Evolutionary conservation across 1,140 invertebrate genomes (phyloP), one percentile per base, ranked within the genome.

Genomic region (Drosophila trapezifrons): DNA sequence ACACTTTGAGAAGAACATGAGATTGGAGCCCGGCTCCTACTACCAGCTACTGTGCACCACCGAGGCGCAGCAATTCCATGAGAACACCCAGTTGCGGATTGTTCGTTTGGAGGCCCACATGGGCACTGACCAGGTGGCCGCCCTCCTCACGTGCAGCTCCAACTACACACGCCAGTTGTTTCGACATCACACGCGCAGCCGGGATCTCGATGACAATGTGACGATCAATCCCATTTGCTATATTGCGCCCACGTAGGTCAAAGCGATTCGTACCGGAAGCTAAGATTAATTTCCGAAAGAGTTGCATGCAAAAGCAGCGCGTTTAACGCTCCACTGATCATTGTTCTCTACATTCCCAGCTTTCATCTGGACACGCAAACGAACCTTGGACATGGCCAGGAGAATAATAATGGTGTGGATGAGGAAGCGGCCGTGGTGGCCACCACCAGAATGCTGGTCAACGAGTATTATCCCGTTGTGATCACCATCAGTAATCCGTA

Each of bases 211-310:
- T 56, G 91, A 92, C 56, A 92, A 91, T 74, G 67, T 92, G 29
- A 76, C 76, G 59, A 83, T 91, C 20, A 91, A 91, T 79, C 76
- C 79, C 46, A 84, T 90, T 74, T 92, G 91, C 67, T 92, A 92
- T 62, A 91, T 92, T 79, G 80, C 89, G 56, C 91, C 91, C 66
- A 91, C 87, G 91, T 92, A 92, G 69, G 91, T 90, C 63, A 59
- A 57, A 78, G 40, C 63, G 51, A 59, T 86, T 81, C 56, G 69
- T 85, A 72, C 43, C 75, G 86, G 78, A 86, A 90, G 56, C 45
- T 22, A 43, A 10, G 57, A 46, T 20, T 47, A 49, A 51, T 67
- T 76, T 71, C 55, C 47, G 37, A 17, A 18, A 40, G 25, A 37
- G 59, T 58, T 64, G 57, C 63, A 74, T 56, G 69, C 45, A 32